phyloP scores from a whole-genome alignment of 2,797 vertebrate genomes.

The Balearica regulorum region DNA sequence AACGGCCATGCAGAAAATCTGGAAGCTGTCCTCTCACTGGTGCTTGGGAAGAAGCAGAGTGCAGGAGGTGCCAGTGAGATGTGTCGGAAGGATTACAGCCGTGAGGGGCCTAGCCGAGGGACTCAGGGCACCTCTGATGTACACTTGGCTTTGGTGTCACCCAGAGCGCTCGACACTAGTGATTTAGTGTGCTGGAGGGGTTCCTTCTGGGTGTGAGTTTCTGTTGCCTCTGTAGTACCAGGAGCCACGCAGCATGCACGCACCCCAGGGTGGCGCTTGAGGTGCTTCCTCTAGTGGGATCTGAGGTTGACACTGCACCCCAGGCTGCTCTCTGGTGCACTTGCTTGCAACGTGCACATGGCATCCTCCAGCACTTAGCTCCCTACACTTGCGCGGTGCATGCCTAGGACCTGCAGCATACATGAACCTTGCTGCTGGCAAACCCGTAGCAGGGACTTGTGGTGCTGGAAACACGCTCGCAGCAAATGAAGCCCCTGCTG shows the following conservation, averaged over 20 bases:
- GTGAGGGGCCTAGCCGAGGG: neutral
- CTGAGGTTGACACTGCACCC: neutral
- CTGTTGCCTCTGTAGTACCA: neutral
- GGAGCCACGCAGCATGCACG: accelerated
- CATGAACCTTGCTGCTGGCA: neutral
- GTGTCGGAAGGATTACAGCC: neutral
- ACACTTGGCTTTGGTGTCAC: neutral
- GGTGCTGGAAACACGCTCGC: neutral
- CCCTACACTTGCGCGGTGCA: accelerated
- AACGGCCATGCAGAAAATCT: neutral
- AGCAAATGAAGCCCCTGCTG: neutral
- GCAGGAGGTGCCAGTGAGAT: neutral
- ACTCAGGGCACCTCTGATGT: neutral
- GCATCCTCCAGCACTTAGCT: neutral
- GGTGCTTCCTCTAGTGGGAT: neutral
- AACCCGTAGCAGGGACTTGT: neutral
- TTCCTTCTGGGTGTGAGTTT: neutral
- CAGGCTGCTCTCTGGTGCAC: neutral
- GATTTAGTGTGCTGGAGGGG: neutral
- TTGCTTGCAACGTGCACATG: accelerated
- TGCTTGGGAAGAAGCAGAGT: neutral
- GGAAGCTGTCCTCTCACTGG: neutral
- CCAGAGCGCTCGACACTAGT: accelerated
- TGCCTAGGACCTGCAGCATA: neutral
- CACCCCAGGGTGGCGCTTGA: accelerated